Base-by-base conservation (phyloP, 2,113 vertebrate species). In the Zosterops lateralis region DNA sequence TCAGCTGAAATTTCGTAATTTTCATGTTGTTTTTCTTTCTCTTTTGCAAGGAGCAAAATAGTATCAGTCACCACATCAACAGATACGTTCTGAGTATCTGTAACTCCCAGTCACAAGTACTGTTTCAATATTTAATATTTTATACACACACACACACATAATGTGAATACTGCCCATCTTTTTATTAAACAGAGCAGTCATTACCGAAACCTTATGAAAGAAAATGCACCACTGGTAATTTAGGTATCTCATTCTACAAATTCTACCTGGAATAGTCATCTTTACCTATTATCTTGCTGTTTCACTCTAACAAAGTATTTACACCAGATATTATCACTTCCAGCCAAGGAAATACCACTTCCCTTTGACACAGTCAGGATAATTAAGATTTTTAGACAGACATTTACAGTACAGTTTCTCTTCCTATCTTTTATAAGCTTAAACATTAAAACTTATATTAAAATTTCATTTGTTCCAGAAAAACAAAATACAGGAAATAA, bases 351-450 rank as follows among this genome's bases (percentile, higher is more conserved):
- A 68, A 51, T 78, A 89, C 32, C 45, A 91, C 36, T 94, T 75
- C 38, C 34, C 17, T 95, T 79, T 44, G 34, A 90, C 17, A 87
- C 20, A 92, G 34, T 82, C 14, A 85, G 45, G 95, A 84, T 32
- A 95, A 92, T 80, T 65, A 92, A 48, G 62, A 47, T 9, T 48
- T 48, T 48, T 48, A 48, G 79, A 11, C 44, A 82, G 77, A 85
- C 50, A 92, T 84, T 82, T 82, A 87, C n/a, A 89, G 8, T 36
- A 58, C 13, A 92, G 67, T 85, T 66, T 74, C 47, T 85, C 91
- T 77, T 96, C 58, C 84, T 75, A 87, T 44, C 58, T 92, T 93
- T 91, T 62, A 89, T 81, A 94, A 92, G 24, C 47, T 75, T 61
- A 67, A 77, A n/a, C 5, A 81, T 28, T 83, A 66, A 90, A 84